Base-by-base conservation (phyloP, 37 sponge, comb jelly and placozoan species). In the Corticium candelabrum region DNA sequence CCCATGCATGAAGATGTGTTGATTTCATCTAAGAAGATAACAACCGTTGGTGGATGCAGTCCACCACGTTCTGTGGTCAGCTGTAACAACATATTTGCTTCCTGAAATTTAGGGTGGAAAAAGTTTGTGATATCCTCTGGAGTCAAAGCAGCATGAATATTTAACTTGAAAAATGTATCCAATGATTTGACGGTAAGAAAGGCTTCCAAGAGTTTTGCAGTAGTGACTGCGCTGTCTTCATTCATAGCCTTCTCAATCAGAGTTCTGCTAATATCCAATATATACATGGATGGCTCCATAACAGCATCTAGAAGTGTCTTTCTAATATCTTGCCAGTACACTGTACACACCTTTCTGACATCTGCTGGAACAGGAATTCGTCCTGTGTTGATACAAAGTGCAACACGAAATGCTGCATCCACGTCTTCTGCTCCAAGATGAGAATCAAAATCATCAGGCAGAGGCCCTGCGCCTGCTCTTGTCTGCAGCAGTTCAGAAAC, bases 1-100 rank as follows among this genome's bases (percentile, higher is more conserved):
- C 94, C 94, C 41, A 90, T 57, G 77, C 94, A 94, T 1, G 94
- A 90, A 7, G 90, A 85, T 41, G 94, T 94, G 82, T 94, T 94
- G 40, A 94, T 79, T 68, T 94, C 94, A 79, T 94, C 94, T 30
- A 88, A 35, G 56, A 88, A 91, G 3, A 90, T 89, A 27, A 50
- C 62, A 21, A 50, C 62, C 62, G 62, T 50, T 27, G 62, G 15
- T 27, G 3, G 56, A 38, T 2, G 1, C 35, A 57, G 34, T 15
- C 41, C 73, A 30, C 40, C 41, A 29, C 56, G 34, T n/a, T 78
- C 68, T 39, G 40, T 82, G 7, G 82, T 79, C 3, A 29, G 76
- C 27, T 36, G 5, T n/a, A n/a, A n/a, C 15, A 90, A 69, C 0
- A 15, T 2, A 3, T 78, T 50, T 30, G 88, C 91, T 41, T 84